Evolutionary conservation across 2,797 vertebrate species (phyloP).

Genomic region (Thunnus albacares): DNA sequence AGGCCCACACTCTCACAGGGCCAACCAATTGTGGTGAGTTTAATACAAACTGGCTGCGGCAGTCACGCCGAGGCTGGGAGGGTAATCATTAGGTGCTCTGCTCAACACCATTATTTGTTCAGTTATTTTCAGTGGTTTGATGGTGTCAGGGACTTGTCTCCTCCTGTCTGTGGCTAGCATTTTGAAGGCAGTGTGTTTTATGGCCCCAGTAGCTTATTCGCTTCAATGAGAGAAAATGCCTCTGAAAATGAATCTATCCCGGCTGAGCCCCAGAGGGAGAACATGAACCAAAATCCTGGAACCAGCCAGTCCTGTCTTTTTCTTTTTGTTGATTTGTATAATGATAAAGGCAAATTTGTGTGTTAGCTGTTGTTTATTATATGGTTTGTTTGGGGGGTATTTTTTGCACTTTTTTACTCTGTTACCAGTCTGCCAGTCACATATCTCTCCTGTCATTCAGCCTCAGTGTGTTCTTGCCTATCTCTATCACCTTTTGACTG

Average conservation of each 20-base stretch:
- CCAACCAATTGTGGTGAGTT: constrained; percentile 62
- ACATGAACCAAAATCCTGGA: constrained; percentile 15
- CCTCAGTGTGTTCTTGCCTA: too few relatives aligned
- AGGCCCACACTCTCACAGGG: constrained; percentile 47
- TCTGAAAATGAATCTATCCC: constrained; percentile 19
- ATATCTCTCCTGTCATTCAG: too few relatives aligned
- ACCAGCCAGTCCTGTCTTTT: background rate
- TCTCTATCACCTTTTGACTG: too few relatives aligned
- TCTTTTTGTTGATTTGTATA: background rate
- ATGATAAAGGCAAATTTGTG: background rate
- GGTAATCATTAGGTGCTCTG: constrained; percentile 22
- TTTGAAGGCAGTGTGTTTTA: constrained; percentile 3
- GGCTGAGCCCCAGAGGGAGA: constrained; percentile 10
- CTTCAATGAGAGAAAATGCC: background rate
- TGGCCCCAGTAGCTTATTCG: constrained; percentile 2
- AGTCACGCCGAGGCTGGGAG: constrained; percentile 20
- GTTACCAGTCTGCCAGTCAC: too few relatives aligned
- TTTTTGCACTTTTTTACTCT: too few relatives aligned
- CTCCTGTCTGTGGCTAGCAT: background rate
- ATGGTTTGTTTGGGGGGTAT: too few relatives aligned
- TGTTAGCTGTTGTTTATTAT: background rate
- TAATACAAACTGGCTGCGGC: constrained; percentile 44
- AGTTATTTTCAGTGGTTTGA: constrained; percentile 9
- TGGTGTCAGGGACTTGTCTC: background rate
- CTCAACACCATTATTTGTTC: constrained; percentile 23